phyloP scores from a whole-genome alignment of 2,113 vertebrate genomes.

The Paracanthobrama guichenoti region DNA sequence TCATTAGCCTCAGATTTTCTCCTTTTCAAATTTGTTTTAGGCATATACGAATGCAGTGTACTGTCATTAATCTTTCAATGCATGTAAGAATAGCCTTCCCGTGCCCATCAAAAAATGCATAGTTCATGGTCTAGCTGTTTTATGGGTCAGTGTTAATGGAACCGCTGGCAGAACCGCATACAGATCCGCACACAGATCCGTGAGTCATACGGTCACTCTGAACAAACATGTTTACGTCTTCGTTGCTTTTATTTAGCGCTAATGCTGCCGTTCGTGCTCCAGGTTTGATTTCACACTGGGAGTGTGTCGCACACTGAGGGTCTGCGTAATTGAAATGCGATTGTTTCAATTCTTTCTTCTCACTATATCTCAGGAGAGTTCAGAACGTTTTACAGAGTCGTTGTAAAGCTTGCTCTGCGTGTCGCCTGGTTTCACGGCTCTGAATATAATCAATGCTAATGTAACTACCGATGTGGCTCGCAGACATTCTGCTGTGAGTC shows the following conservation, averaged over 20 bases:
- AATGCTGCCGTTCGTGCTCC: neutral
- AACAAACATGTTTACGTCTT: constrained; percentile 32
- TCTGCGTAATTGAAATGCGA: constrained; percentile 4
- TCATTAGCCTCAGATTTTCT: neutral
- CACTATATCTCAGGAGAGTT: constrained; percentile 22
- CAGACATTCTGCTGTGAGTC: constrained; percentile 43
- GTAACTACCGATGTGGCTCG: constrained; percentile 38
- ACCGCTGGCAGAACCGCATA: neutral
- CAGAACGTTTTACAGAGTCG: neutral
- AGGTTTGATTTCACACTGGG: constrained; percentile 3
- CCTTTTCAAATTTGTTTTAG: neutral
- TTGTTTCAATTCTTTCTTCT: constrained; percentile 13
- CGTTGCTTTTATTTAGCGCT: neutral
- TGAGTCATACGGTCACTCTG: constrained; percentile 12
- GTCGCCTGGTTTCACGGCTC: constrained; percentile 26
- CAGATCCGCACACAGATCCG: neutral
- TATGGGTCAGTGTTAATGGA: constrained; percentile 41
- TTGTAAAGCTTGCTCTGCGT: constrained; percentile 12
- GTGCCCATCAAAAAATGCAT: constrained; percentile 1
- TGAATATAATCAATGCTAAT: constrained; percentile 54
- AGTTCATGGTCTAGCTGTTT: constrained; percentile 29
- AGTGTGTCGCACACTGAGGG: constrained; percentile 14
- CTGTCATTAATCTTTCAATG: constrained; percentile 19
- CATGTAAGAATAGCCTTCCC: constrained; percentile 13
- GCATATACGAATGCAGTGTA: neutral